Base-by-base conservation (phyloP, 2,888 invertebrate species). In the Limnephilus auricula region DNA sequence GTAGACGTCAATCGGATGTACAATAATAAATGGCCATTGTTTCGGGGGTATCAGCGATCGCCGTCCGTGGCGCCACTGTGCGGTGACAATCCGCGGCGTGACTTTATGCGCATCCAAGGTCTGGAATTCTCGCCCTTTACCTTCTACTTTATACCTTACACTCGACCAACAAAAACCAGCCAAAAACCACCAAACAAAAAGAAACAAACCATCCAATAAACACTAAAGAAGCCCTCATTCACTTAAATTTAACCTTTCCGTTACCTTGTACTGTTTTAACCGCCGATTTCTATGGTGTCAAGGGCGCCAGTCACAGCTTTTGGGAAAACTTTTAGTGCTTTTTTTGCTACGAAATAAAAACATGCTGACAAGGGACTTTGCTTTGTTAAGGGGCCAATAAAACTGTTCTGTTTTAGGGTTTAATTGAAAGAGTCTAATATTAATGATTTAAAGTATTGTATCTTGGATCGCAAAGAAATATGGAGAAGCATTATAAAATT, bases 21-120 rank as follows among this genome's bases (percentile, higher is more conserved):
- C 89, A 82, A 40, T 85, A 91, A 92, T 92, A 92, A 92, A 92
- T 92, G 91, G 92, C 91, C 79, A 92, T 89, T 90, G 92, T 91
- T 85, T 85, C 90, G 90, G 90, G 91, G 79, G 87, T 92, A 92
- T 92, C 92, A 91, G 86, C 30, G 91, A 92, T 92, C 92, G 78
- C 83, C 84, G 86, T 40, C 90, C 86, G 89, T 92, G 92, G 92
- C 92, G 92, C 92, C 92, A 89, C 32, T 83, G 65, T 25, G 65
- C 65, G 84, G 84, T 90, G 90, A 87, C 87, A 90, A 86, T 80
- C 80, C 90, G 40, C 45, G 85, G 80, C 90, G 86, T 50, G 90
- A 87, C 82, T 90, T 90, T 87, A 90, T 90, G 83, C 90, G 65
- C 78, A 50, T 90, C 90, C 25, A 50, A 45, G 83, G 84, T 65